Evolutionary conservation across 2,113 vertebrate genomes (phyloP).

Genomic region (Ancistrus triradiatus): DNA sequence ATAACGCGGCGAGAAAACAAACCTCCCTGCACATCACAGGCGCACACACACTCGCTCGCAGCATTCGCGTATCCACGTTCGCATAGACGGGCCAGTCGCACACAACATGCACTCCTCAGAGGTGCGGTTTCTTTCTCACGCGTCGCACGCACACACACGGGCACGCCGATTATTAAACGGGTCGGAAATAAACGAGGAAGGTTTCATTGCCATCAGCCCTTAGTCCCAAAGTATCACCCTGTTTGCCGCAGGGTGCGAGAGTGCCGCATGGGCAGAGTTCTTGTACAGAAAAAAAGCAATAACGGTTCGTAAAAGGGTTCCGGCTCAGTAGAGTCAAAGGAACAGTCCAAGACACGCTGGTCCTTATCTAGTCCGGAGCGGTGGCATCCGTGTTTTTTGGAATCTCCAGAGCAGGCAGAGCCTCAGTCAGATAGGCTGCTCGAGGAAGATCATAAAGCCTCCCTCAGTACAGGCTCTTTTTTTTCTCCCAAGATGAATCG

Average conservation of each 20-base stretch:
- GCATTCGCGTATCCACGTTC: slow-evolving; percentile 24
- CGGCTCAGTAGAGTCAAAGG: not conserved
- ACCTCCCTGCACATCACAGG: slow-evolving; percentile 1
- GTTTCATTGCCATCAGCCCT: slow-evolving; percentile 45
- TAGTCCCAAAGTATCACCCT: slow-evolving; percentile 50
- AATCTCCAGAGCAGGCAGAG: not conserved
- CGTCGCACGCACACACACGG: slow-evolving; percentile 4
- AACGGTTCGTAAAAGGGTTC: slow-evolving; percentile 11
- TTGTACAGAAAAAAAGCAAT: slow-evolving; percentile 26
- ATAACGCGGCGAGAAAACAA: slow-evolving; percentile 5
- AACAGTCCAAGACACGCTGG: not conserved
- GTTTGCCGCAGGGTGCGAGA: slow-evolving; percentile 34
- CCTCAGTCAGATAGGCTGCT: not conserved
- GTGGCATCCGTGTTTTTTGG: too few relatives aligned
- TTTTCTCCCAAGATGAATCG: slow-evolving; percentile 5
- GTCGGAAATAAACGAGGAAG: slow-evolving; percentile 20
- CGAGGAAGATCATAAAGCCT: not conserved
- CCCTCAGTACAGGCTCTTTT: not conserved
- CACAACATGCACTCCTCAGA: slow-evolving; percentile 22
- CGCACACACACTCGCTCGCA: slow-evolving; percentile 37
- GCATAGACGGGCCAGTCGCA: slow-evolving; percentile 27
- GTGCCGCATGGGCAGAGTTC: slow-evolving; percentile 36
- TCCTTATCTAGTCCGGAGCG: slow-evolving; percentile 2
- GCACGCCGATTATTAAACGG: slow-evolving; percentile 1
- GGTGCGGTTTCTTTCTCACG: not conserved